phyloP scores from a whole-genome alignment of 2,113 vertebrate genomes.

The Garra rufa region DNA sequence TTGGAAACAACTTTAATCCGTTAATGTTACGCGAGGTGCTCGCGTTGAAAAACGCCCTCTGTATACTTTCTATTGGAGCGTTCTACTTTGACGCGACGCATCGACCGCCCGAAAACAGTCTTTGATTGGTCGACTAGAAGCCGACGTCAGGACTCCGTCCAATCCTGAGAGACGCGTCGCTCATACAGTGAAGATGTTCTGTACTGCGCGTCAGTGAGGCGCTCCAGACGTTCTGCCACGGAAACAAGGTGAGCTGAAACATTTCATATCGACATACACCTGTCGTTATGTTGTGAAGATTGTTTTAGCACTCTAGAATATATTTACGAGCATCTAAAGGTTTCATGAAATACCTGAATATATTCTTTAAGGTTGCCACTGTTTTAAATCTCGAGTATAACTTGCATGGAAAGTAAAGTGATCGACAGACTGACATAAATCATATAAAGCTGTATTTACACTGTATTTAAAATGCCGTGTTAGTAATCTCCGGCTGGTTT shows the following conservation, averaged over 20 bases:
- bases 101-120: neutral
- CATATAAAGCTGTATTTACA: neutral
- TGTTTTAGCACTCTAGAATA: neutral
- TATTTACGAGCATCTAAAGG: neutral
- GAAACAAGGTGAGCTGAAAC: slow-evolving; percentile 26
- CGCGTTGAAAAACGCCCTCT: neutral
- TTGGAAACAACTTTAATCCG: neutral
- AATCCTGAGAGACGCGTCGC: slow-evolving; percentile 5
- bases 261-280: neutral
- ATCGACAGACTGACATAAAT: neutral
- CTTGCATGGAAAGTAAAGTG: neutral
- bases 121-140: slow-evolving; percentile 14
- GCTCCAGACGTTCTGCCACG: slow-evolving; percentile 7
- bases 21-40: neutral
- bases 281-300: neutral
- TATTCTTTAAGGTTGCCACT: neutral
- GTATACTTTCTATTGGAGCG: neutral
- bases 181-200: neutral
- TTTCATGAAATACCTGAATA: neutral
- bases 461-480: neutral
- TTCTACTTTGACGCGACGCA: neutral
- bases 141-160: neutral
- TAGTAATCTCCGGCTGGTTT: neutral
- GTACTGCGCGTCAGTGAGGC: neutral
- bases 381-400: neutral